Base-by-base conservation (phyloP, 2,888 invertebrate species). In the Cantharis flavilabris region DNA sequence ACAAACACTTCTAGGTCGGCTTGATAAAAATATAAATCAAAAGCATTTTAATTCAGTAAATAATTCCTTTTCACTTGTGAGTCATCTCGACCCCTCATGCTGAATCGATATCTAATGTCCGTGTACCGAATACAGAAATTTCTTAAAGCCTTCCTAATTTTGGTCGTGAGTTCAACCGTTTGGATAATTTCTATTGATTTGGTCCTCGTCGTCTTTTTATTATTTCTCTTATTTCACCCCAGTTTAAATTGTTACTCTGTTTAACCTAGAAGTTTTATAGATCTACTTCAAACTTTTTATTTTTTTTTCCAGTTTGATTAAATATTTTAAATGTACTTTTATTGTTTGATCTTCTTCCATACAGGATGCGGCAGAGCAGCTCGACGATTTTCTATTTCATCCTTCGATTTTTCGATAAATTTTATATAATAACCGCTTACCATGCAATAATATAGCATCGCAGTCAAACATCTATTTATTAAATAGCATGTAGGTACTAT, bases 131-230 rank as follows among this genome's bases (percentile, higher is more conserved):
- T 83, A 80, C 80, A 81, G 78, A 81, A 79, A 81, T 79, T 81
- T 82, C 82, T 82, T 81, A 82, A 80, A 83, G 74, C 76, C 83
- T 84, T 83, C 83, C 82, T 82, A 82, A 82, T 83, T 84, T 84
- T 83, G 79, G 79, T 81, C 82, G 79, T 81, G 80, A 82, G 81
- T 71, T 74, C 83, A 84, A 82, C 81, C 83, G 80, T 83, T 84
- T 82, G 83, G 83, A 83, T 84, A 83, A 83, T 83, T 81, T 75
- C 78, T 82, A 83, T 84, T 80, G 82, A 84, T 84, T 82, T 81
- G 76, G 71, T 76, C 76, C 79, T 80, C 80, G 73, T 80, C 80
- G 73, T 75, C 73, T 69, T 82, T 81, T 80, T 79, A 30, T 49
- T 75, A 67, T 26, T 73, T 72, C 62, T 82, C 79, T 79, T 78